Evolutionary conservation across 2,113 vertebrate species (phyloP), one percentile per base, ranked within the genome.

Genomic region (Tetraodon nigroviridis): DNA sequence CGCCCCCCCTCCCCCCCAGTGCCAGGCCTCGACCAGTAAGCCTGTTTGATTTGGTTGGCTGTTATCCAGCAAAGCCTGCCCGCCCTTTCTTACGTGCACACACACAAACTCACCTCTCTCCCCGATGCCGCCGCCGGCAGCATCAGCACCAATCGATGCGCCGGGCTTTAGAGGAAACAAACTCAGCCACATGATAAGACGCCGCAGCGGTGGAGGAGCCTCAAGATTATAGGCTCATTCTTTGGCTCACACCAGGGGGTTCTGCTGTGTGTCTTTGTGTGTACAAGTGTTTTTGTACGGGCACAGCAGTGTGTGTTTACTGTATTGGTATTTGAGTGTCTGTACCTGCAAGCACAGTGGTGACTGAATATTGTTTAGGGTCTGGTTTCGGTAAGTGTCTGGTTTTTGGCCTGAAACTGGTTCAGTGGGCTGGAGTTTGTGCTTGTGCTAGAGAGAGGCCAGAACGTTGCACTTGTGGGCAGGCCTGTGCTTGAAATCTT

Each of bases 31-130:
- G 32, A 81, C 83, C 81, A 80, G 84, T 84, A 82, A 83, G 82
- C 84, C 79, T 72, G 78, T 87, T 86, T 83, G 83, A 84, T 86
- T 83, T 80, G 73, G 80, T 84, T 75, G 80, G 75, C 82, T 81
- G 85, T 84, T 88, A 84, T 85, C 74, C 84, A 76, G 68, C 64
- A 83, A 80, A 80, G 66, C 85, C 69, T 40, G 73, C 64, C 64
- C 42, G 3, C 21, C 6, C 42, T 13, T 24, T 10, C 5, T 19
- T 11, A 17, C 18, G 18, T 48, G 15, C 22, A 52, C 71, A 51
- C 45, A 51, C 59, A 49, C 51, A 55, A 29, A 45, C 32, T 12
- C 32, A 32, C 12, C 66, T 27, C 32, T 57, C 49, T 66, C 74
- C 48, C 51, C 55, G 71, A 55, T 74, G 66, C 82, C 67, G 78